Base-by-base conservation (phyloP, 2,797 vertebrate genomes). In the Enteromius unitaeniatus region DNA sequence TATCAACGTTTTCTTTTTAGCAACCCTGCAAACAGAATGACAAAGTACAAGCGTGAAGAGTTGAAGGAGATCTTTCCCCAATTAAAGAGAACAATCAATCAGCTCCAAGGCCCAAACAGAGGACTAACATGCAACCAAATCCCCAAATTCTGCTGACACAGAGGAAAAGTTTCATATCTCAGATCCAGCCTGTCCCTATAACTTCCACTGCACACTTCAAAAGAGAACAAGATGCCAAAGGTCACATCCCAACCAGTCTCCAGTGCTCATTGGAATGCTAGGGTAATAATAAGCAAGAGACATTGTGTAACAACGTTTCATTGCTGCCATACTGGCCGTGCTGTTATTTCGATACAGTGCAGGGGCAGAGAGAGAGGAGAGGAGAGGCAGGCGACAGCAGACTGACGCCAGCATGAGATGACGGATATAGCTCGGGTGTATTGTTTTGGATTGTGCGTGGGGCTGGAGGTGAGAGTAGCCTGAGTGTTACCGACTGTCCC, bases 21-120 rank as follows among this genome's bases (percentile, higher is more conserved):
- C 31, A 55, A 68, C 64, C 21, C 45, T 78, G n/a, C 3, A 49
- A 58, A 26, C 49, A 28, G 49, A 47, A 53, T 37, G 65, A 47
- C 53, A 72, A 62, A 78, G 28, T 78, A 42, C 47, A 40, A 88
- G 86, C 88, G 89, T 86, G 83, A 79, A 80, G 87, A 87, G 75
- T 37, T 85, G 82, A 82, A 87, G 74, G 82, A 83, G 89, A 83
- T 89, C 88, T 89, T 89, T 91, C 92, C 55, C 91, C 74, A 93
- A 93, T 94, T 93, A 95, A 92, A 93, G 91, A 90, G 93, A 94
- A 93, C 92, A 94, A 95, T 95, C 94, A 95, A 95, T 95, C 92
- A 91, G 91, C 92, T 92, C 90, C 90, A 92, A 94, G 93, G 93
- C 93, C 93, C 92, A 92, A 93, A 95, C 90, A 91, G 92, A 93